These are phyloP conservation scores for Enteromius argenteus DNA, from an alignment of 2,797 vertebrate genomes.

Conservation along the genomic window DNA sequence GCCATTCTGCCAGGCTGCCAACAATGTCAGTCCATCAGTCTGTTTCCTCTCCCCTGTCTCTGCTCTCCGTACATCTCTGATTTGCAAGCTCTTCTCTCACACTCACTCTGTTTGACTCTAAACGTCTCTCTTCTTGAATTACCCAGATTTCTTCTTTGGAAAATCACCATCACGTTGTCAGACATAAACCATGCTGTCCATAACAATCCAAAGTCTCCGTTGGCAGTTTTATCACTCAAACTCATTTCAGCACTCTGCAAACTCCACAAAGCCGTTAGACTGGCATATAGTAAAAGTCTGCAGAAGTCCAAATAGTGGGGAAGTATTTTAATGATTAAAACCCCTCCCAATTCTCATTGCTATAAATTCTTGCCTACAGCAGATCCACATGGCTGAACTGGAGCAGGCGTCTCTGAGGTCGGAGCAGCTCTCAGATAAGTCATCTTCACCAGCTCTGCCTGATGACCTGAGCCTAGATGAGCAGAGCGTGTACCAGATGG, in stretches of 20 bases:
- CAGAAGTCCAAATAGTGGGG: background rate
- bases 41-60: slow-evolving; percentile 54
- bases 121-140: slow-evolving; percentile 36
- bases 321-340: background rate
- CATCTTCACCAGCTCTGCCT: slow-evolving; percentile 89
- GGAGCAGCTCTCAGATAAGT: slow-evolving; percentile 88
- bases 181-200: slow-evolving; percentile 11
- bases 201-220: background rate
- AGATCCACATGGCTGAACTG: slow-evolving; percentile 97
- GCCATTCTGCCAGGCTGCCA: slow-evolving; percentile 73
- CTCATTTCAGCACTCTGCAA: background rate
- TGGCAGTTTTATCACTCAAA: background rate
- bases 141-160: slow-evolving; percentile 23
- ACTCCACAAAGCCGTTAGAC: background rate
- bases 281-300: background rate
- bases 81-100: slow-evolving; percentile 58
- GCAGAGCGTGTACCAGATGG: slow-evolving; percentile 80
- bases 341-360: background rate
- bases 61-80: slow-evolving; percentile 53
- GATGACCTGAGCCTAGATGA: slow-evolving; percentile 92
- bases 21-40: slow-evolving; percentile 75
- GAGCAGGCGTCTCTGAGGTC: slow-evolving; percentile 95
- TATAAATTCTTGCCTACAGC: slow-evolving; percentile 68
- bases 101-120: slow-evolving; percentile 48
- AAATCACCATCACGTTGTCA: slow-evolving; percentile 11